phyloP scores from a whole-genome alignment of 2,888 invertebrate genomes.

The Pristionchus mayeri region DNA sequence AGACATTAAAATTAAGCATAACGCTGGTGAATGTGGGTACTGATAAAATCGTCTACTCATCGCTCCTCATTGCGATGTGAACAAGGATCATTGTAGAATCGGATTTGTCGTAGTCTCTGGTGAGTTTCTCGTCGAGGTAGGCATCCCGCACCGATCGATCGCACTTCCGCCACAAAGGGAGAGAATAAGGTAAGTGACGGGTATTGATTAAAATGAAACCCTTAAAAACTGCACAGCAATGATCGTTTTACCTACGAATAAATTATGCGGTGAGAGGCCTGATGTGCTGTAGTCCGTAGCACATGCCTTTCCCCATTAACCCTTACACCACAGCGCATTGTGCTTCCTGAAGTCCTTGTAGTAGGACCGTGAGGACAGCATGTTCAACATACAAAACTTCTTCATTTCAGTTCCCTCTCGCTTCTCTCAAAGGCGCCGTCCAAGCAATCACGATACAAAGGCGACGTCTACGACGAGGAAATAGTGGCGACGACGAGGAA shows the following conservation, averaged over 20 bases:
- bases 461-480: slow-evolving; percentile 28
- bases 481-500: not conserved
- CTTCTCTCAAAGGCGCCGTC: not conserved
- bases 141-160: slow-evolving; percentile 49
- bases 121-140: slow-evolving; percentile 48
- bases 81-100: not conserved
- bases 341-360: too few relatives aligned
- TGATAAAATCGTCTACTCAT: too few relatives aligned
- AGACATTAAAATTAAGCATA: too few relatives aligned
- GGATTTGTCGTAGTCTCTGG: slow-evolving; percentile 33
- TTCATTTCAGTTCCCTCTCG: slow-evolving; percentile 3
- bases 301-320: too few relatives aligned
- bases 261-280: not conserved
- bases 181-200: slow-evolving; percentile 41
- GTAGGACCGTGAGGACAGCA: too few relatives aligned
- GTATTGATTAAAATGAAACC: too few relatives aligned
- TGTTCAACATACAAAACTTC: too few relatives aligned
- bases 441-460: not conserved
- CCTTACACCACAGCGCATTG: too few relatives aligned
- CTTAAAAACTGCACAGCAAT: too few relatives aligned
- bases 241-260: not conserved
- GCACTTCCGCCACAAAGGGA: slow-evolving; percentile 36
- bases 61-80: too few relatives aligned
- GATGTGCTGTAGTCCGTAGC: not conserved
- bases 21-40: too few relatives aligned